Percentiles rank a stretch among this genome's conserved stretches.
phyloP scores from a whole-genome alignment of 2,113 vertebrate genomes.

The Psilopsiagon aurifrons region DNA sequence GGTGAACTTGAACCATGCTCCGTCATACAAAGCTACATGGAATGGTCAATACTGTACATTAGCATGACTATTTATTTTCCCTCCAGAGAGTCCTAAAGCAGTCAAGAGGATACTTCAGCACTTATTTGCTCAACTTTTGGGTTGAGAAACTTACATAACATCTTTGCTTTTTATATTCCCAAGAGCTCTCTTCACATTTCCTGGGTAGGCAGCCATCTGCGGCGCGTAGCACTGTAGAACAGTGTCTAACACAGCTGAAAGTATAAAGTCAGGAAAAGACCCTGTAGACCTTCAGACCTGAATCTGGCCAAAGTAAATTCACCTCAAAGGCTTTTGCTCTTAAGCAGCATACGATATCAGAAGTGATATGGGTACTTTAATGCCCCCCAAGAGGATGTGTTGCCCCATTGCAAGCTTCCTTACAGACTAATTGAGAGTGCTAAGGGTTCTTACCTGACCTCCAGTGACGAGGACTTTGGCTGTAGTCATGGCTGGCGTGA shows the following conservation, averaged over 20 bases:
- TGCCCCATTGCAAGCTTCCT: not conserved
- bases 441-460: not conserved
- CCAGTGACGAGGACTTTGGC: not conserved
- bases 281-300: not conserved
- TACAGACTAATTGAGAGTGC: not conserved
- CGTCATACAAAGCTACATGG: not conserved
- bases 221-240: not conserved
- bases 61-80: constrained; percentile 3
- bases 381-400: not conserved
- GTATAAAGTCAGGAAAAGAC: not conserved
- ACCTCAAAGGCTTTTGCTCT: not conserved
- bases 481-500: not conserved
- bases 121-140: constrained; percentile 35
- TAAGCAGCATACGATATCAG: not conserved
- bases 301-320: not conserved
- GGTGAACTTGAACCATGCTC: not conserved
- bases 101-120: not conserved
- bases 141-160: constrained; percentile 12
- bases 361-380: not conserved
- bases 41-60: not conserved
- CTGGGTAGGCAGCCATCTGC: constrained; percentile 51
- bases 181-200: not conserved
- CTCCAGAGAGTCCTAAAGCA: not conserved
- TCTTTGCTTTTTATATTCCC: constrained; percentile 51
- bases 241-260: constrained; percentile 17